phyloP scores from a whole-genome alignment of 1,140 invertebrate species.

The Chironomus tepperi region DNA sequence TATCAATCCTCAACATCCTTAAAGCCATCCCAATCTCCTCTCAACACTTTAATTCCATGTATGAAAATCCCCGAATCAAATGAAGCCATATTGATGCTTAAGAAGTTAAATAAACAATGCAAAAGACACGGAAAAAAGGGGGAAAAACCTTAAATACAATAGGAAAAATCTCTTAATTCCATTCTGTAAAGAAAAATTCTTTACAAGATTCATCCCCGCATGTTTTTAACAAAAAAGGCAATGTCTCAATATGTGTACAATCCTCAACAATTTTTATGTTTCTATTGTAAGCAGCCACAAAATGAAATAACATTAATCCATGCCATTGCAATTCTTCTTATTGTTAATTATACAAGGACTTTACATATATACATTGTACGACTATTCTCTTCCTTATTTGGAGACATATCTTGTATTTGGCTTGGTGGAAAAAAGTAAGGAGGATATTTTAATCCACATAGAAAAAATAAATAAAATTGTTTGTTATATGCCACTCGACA shows the following conservation, averaged over 20 bases:
- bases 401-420: background rate
- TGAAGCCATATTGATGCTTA: background rate
- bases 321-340: constrained; percentile 11
- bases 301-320: background rate
- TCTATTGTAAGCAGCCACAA: too few species aligned
- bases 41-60: too few species aligned
- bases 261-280: too few species aligned
- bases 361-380: background rate
- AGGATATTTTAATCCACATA: background rate
- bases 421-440: background rate
- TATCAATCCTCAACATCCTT: too few species aligned
- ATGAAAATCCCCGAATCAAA: too few species aligned
- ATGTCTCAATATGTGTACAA: too few species aligned
- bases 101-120: background rate
- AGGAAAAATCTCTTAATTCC: constrained; percentile 5
- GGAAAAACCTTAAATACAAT: background rate
- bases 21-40: too few species aligned
- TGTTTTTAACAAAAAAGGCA: too few species aligned
- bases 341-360: constrained; percentile 9
- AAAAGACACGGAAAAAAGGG: background rate
- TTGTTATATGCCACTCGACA: background rate
- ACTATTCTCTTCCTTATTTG: too few species aligned
- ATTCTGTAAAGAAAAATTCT: too few species aligned
- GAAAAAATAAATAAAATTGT: background rate
- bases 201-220: too few species aligned